Evolutionary conservation across 2,113 vertebrate genomes (phyloP).

Genomic region (Lipotes vexillifer): DNA sequence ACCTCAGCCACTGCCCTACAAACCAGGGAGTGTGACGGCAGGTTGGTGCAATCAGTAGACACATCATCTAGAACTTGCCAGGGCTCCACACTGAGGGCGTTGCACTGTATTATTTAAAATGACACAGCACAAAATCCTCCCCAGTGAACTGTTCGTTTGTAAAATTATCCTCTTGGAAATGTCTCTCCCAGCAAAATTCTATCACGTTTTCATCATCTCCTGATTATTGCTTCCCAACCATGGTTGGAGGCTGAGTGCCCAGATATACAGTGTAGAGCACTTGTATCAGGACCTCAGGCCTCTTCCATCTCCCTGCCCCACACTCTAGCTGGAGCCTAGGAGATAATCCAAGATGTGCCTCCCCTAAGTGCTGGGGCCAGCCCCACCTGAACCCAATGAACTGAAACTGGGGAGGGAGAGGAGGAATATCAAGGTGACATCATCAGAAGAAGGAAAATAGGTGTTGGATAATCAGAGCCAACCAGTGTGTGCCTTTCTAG

Average conservation of each 20-base stretch:
- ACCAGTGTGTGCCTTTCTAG: background rate
- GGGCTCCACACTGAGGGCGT: background rate
- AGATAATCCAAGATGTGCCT: background rate
- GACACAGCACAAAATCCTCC: background rate
- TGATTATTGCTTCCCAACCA: accelerated
- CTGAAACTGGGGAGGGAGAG: background rate
- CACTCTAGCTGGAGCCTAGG: background rate
- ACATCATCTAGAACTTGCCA: background rate
- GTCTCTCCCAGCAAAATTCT: background rate
- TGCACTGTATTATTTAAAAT: background rate
- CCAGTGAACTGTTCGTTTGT: background rate
- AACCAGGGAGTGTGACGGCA: background rate
- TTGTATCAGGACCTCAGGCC: background rate
- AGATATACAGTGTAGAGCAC: background rate
- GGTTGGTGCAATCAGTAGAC: accelerated
- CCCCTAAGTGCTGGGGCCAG: background rate
- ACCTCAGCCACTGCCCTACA: background rate
- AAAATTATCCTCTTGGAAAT: background rate
- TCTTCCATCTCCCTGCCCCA: background rate
- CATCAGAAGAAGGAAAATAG: background rate
- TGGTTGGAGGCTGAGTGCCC: background rate
- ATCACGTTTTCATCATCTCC: background rate
- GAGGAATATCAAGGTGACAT: too few species aligned
- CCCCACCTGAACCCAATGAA: background rate
- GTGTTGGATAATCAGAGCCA: background rate